Conservation (phyloP, 2,888 invertebrate genomes). For the Emmelina monodactyla region DNA sequence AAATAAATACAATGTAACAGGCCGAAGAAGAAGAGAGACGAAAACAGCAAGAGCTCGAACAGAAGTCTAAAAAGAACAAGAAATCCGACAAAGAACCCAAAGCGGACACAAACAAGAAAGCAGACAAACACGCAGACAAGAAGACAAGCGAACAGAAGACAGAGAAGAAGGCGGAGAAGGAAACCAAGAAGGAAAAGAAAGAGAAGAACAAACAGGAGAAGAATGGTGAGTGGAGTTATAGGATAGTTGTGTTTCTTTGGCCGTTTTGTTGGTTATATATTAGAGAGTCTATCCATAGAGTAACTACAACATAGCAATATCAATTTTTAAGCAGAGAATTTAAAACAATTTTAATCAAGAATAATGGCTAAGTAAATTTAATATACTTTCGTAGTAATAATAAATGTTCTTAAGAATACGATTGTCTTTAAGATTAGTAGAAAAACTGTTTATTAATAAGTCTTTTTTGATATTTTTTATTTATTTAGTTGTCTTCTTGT, state of each 20-base stretch:
- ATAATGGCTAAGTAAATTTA: too few relatives aligned
- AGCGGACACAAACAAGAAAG: constrained; percentile 22
- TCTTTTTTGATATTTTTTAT: too few relatives aligned
- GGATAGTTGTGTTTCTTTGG: not conserved
- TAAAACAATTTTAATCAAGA: too few relatives aligned
- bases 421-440: too few relatives aligned
- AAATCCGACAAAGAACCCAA: constrained; percentile 24
- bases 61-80: constrained; percentile 23
- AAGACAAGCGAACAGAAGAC: constrained; percentile 24
- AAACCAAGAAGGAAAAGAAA: constrained; percentile 26
- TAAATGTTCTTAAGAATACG: too few relatives aligned
- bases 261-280: not conserved
- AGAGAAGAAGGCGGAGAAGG: constrained; percentile 25
- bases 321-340: not conserved
- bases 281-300: not conserved
- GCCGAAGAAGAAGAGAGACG: constrained; percentile 38
- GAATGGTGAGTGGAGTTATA: constrained; percentile 23
- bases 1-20: too few relatives aligned
- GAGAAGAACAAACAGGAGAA: constrained; percentile 39
- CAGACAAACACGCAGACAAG: constrained; percentile 24
- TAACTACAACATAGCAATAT: not conserved
- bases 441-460: too few relatives aligned
- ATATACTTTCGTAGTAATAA: too few relatives aligned
- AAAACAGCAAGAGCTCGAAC: constrained; percentile 21
- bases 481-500: too few relatives aligned